Base-by-base conservation (phyloP, 2,888 invertebrate genomes). In the Parnassius glacialis region DNA sequence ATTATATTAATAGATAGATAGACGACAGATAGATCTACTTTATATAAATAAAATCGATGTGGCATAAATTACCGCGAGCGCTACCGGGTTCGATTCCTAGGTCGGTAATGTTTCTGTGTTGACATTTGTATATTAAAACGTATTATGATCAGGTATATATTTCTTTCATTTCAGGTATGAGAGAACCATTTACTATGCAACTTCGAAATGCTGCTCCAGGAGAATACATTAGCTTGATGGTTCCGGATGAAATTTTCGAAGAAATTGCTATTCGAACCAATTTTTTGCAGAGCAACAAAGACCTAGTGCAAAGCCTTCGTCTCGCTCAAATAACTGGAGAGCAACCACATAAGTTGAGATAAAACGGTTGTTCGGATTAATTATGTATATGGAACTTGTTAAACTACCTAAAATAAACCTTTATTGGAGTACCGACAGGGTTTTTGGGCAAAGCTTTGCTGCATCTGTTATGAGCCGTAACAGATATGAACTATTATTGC, bases 301-400 rank as follows among this genome's bases (percentile, higher is more conserved):
- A 48, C 9, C 12, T 13, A 48, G 47, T 48, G 12, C 2, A 10
- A 48, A 60, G 20, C 60, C 60, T 53, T 16, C 47, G 42, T 68
- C 71, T 42, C 65, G 71, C 16, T 55, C 62, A 53, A 45, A 68
- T 52, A n/a, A 52, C 3, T 72, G 70, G 70, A 68, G 67, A 53
- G 62, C 68, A 61, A 69, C 65, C 25, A 50, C 50, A 20, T 64
- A 60, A 34, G 45, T 64, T 43, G 69, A 70, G 47, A 64, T 70
- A 34, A 67, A 70, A 65, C 59, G 53, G 9, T 67, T 71, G 47
- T 68, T 71, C 64, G 69, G 70, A 11, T 53, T 72, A 51, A 61
- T 73, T 9, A 45, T 71, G 3, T 68, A 59, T 48, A 71, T 72
- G 72, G 71, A 71, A 9, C 62, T 74, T 10, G 70, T 72, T 11